Conservation (phyloP, 2,113 vertebrate genomes). For the Piliocolobus tephrosceles region DNA sequence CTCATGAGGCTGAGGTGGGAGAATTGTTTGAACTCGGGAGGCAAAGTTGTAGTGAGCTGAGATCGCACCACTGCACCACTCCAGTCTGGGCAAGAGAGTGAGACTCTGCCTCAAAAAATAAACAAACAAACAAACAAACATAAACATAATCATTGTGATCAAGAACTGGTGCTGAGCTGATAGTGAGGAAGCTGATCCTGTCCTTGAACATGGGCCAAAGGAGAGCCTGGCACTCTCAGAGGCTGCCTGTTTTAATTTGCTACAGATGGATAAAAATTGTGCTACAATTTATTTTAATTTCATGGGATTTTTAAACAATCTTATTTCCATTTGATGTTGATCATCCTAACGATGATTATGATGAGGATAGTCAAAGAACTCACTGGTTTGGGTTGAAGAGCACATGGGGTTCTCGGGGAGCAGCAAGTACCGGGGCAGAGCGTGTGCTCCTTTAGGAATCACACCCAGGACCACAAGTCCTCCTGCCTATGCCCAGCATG, state of each 20-base stretch:
- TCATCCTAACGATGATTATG: background rate
- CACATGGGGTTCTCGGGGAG: background rate
- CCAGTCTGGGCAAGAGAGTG: no score
- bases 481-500: no score
- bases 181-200: background rate
- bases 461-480: background rate
- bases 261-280: background rate
- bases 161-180: background rate
- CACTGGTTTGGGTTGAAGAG: background rate
- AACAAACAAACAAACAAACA: no score
- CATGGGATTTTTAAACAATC: background rate
- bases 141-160: background rate
- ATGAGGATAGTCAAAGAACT: background rate
- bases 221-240: fast-evolving
- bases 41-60: no score
- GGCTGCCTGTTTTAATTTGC: background rate
- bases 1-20: no score
- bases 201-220: no score
- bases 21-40: no score
- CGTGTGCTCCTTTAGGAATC: no score
- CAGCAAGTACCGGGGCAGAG: background rate
- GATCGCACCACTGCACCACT: no score
- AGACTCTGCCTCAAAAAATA: no score
- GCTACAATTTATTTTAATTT: background rate
- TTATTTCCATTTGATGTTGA: background rate